phyloP scores from a whole-genome alignment of 2,797 vertebrate genomes.

The Holocentrus rufus region DNA sequence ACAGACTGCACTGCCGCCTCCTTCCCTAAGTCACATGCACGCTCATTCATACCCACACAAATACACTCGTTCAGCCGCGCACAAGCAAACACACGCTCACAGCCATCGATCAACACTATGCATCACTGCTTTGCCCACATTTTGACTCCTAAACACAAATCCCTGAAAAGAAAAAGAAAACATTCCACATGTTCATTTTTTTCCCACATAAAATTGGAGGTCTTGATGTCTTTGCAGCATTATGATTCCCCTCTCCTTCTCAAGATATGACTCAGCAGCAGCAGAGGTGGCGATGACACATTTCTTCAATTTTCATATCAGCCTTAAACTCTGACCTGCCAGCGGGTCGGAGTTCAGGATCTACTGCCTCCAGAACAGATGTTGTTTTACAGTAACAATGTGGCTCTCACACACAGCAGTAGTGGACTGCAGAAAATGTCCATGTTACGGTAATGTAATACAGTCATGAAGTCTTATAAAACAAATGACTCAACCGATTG shows the following conservation, averaged over 20 bases:
- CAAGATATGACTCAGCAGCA: slow-evolving; percentile 41
- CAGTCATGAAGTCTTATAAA: background rate
- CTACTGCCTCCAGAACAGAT: slow-evolving; percentile 27
- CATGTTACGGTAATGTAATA: background rate
- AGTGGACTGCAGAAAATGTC: background rate
- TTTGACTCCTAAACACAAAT: slow-evolving; percentile 7
- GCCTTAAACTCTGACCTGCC: slow-evolving; percentile 33
- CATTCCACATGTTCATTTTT: background rate
- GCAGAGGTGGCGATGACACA: slow-evolving; percentile 46
- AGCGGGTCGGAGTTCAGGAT: slow-evolving; percentile 37
- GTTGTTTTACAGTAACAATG: background rate
- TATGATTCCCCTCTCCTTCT: slow-evolving; percentile 11
- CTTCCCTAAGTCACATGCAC: background rate
- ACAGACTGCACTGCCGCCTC: background rate
- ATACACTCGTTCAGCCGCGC: background rate
- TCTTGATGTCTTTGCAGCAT: slow-evolving; percentile 10
- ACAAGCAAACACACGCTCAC: slow-evolving; percentile 9
- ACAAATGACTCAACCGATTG: background rate
- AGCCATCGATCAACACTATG: slow-evolving; percentile 12
- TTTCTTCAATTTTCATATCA: slow-evolving; percentile 40
- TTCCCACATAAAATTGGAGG: background rate
- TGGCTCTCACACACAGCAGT: background rate
- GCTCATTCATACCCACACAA: background rate
- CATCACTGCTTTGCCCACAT: background rate
- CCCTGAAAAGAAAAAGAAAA: background rate